These are phyloP conservation scores for Hemicordylus capensis DNA, from an alignment of 2,113 vertebrate species.

Conservation along the genomic window DNA sequence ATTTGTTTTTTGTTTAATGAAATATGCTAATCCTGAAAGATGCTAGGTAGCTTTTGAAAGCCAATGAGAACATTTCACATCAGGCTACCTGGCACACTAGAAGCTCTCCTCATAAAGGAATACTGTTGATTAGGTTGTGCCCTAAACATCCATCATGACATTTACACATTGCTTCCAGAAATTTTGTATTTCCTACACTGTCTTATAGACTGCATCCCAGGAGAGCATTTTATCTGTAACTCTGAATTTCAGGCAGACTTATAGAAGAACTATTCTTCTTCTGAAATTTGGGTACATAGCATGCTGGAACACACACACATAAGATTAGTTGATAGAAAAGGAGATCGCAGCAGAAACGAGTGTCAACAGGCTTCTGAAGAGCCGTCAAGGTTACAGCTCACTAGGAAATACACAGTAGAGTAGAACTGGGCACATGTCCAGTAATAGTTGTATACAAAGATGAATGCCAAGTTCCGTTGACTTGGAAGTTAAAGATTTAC, in stretches of 20 bases:
- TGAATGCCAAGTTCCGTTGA: background rate
- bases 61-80: background rate
- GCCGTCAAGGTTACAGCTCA: background rate
- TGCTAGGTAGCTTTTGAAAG: background rate
- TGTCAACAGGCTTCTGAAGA: background rate
- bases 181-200: background rate
- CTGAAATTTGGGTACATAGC: background rate
- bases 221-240: background rate
- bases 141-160: background rate
- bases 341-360: background rate
- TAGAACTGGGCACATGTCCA: background rate
- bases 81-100: background rate
- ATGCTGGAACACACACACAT: background rate
- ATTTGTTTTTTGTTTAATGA: background rate
- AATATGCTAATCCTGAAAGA: background rate
- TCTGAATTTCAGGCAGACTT: background rate
- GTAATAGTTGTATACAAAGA: background rate
- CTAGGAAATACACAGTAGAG: background rate
- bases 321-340: background rate
- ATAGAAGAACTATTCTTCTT: background rate
- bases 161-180: background rate
- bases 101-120: background rate
- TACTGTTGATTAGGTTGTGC: background rate
- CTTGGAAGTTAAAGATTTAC: slow-evolving; percentile 26
- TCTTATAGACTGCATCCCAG: background rate